Evolutionary conservation across 30 jellyfish, hydroid and myxozoan genomes (phyloP).

Genomic region (Hydractinia symbiolongicarpus): DNA sequence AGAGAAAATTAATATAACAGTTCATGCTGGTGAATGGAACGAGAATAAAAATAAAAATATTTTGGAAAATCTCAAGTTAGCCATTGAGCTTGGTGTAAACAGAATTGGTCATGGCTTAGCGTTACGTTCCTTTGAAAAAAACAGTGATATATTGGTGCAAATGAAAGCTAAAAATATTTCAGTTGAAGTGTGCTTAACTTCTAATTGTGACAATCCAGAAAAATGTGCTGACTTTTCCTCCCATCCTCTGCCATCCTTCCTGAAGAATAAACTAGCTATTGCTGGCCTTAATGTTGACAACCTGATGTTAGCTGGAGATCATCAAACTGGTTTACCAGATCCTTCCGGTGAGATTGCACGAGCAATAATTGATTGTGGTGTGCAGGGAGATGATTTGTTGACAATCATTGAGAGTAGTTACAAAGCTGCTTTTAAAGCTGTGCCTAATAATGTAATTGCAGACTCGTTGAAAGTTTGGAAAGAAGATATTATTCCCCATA

Average conservation of each 20-base stretch:
- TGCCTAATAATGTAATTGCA: background rate
- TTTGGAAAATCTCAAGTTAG: background rate
- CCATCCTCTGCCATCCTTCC: slow-evolving; percentile 11
- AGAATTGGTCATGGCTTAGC: slow-evolving; percentile 30
- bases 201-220: background rate
- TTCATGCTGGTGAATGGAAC: slow-evolving; percentile 26
- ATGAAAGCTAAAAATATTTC: slow-evolving; percentile 4
- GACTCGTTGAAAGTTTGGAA: slow-evolving; percentile 3
- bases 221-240: background rate
- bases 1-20: background rate
- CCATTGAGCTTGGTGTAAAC: slow-evolving; percentile 5
- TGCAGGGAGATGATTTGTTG: background rate
- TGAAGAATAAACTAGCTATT: background rate
- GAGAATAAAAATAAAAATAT: background rate
- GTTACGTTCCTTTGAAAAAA: background rate
- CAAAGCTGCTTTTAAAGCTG: slow-evolving; percentile 10
- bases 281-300: slow-evolving; percentile 26
- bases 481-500: slow-evolving; percentile 13
- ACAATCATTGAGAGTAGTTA: slow-evolving; percentile 1
- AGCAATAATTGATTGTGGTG: slow-evolving; percentile 23
- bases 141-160: background rate
- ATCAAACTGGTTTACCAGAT: background rate
- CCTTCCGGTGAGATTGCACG: slow-evolving; percentile 9
- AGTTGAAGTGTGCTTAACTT: slow-evolving; percentile 11
- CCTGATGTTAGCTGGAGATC: slow-evolving; percentile 13